A percentile compares a stretch with the other conserved stretches of the same genome.
Evolutionary conservation across 2,888 invertebrate genomes (phyloP).

Genomic region (Marasmarcha lunaedactyla): DNA sequence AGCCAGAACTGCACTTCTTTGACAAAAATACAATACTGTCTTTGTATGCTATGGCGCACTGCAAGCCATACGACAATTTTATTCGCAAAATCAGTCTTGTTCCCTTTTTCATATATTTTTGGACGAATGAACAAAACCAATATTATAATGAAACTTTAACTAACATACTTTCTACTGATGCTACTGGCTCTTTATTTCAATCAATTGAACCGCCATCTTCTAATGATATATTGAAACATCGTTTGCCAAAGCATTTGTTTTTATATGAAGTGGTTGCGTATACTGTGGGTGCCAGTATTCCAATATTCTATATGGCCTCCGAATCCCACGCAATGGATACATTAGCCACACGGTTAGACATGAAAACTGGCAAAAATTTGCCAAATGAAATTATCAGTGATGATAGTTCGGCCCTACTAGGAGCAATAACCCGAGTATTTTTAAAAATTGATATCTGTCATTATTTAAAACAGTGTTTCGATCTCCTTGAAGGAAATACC

Average conservation of each 20-base stretch:
- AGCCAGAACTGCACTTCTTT: conserved; percentile 11
- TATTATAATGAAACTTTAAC: conserved; percentile 11
- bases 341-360: conserved; percentile 10
- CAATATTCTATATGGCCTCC: conserved; percentile 13
- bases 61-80: conserved; percentile 10
- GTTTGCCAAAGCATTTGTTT: conserved; percentile 9
- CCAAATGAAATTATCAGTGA: conserved; percentile 13
- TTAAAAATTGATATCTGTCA: conserved; percentile 9
- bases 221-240: conserved; percentile 9
- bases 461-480: conserved; percentile 7
- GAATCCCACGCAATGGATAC: conserved; percentile 11
- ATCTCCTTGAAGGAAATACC: background rate
- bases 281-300: conserved; percentile 9
- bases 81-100: conserved; percentile 9
- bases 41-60: conserved; percentile 11
- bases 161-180: conserved; percentile 10
- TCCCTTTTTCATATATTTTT: conserved; percentile 12
- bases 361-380: conserved; percentile 2
- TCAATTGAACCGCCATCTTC: conserved; percentile 9
- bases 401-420: conserved; percentile 13
- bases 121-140: conserved; percentile 10
- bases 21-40: conserved; percentile 11
- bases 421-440: conserved; percentile 10
- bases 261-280: conserved; percentile 12
- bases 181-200: conserved; percentile 12